Conservation (phyloP, 1,140 invertebrate genomes). For the Temnothorax curvispinosus region DNA sequence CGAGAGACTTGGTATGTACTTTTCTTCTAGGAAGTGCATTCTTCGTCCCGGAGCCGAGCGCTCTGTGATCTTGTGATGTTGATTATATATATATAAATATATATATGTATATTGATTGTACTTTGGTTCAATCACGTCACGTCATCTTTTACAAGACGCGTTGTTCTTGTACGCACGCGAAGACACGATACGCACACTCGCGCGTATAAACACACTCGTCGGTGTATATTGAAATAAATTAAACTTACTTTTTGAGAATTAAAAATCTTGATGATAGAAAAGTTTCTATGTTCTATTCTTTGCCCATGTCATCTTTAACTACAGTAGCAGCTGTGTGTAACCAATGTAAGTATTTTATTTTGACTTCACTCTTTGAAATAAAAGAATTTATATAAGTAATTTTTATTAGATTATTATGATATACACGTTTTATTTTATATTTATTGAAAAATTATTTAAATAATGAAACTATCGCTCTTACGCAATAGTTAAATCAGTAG, state of each 20-base stretch:
- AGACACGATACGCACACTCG: constrained; percentile 27
- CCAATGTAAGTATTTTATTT: constrained; percentile 3
- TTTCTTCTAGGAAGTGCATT: constrained; percentile 53
- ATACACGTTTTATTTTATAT: background rate
- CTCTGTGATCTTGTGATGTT: constrained; percentile 75
- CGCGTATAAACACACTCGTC: constrained; percentile 67
- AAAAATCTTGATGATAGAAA: constrained; percentile 65
- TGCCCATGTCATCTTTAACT: background rate
- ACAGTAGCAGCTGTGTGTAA: background rate
- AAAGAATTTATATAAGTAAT: background rate
- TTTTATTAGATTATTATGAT: background rate
- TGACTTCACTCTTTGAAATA: background rate
- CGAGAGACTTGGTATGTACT: constrained; percentile 56
- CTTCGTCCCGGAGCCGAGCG: constrained; percentile 56
- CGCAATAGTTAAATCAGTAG: background rate
- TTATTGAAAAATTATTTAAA: constrained; percentile 4
- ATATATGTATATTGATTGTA: constrained; percentile 71
- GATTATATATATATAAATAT: constrained; percentile 68
- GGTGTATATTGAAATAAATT: constrained; percentile 82
- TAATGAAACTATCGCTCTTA: background rate
- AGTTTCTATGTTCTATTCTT: constrained; percentile 30
- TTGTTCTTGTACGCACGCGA: constrained; percentile 72
- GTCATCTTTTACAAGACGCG: constrained; percentile 72
- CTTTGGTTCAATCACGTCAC: constrained; percentile 69
- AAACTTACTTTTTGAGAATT: constrained; percentile 83